These are phyloP conservation scores for Antheraea yamamai DNA, from an alignment of 2,888 invertebrate species.

Conservation along the genomic window DNA sequence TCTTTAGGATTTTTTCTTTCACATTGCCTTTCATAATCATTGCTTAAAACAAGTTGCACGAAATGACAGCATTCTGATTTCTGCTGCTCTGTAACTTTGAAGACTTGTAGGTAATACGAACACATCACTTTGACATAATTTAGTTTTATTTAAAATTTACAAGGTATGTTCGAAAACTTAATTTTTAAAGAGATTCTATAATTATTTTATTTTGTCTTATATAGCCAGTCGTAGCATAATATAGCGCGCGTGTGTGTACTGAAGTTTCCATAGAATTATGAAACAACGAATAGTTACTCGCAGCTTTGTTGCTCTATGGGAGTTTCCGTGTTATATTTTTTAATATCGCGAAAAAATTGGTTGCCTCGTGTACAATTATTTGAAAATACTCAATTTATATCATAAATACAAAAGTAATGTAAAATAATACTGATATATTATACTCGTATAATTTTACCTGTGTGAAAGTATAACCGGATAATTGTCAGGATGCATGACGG, in stretches of 20 bases:
- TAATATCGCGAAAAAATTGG: background rate
- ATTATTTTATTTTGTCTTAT: background rate
- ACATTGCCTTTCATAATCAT: background rate
- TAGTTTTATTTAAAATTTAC: background rate
- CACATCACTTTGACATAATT: background rate
- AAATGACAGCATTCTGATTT: background rate
- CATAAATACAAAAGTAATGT: background rate
- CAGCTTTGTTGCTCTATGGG: too few relatives aligned
- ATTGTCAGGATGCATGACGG: conserved; percentile 93
- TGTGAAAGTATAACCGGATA: conserved; percentile 93
- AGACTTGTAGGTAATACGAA: background rate
- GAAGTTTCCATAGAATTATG: background rate
- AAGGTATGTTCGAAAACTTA: background rate
- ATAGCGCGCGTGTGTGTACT: background rate
- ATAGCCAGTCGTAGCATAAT: background rate
- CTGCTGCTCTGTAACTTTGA: conserved; percentile 1
- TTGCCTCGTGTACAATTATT: background rate
- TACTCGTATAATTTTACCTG: conserved; percentile 77
- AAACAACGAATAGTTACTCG: too few relatives aligned
- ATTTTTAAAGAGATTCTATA: background rate
- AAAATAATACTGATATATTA: background rate
- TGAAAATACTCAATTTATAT: background rate
- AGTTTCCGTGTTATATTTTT: background rate
- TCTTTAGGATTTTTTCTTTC: background rate
- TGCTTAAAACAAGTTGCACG: background rate